Percentiles rank a stretch among this genome's conserved stretches.
phyloP scores from a whole-genome alignment of 2,888 invertebrate species.

The Andricus quercusramuli region DNA sequence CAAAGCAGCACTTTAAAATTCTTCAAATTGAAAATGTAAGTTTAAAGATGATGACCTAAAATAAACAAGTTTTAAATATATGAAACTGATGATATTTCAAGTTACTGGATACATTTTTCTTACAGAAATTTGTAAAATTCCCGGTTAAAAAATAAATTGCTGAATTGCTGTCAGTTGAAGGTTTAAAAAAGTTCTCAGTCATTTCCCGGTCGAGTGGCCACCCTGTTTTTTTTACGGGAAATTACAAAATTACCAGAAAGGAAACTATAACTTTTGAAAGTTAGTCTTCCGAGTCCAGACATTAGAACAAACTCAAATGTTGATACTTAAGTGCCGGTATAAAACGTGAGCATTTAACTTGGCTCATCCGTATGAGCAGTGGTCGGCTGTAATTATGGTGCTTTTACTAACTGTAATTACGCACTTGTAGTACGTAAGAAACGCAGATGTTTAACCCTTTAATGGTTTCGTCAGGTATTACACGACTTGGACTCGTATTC shows the following conservation, averaged over 20 bases:
- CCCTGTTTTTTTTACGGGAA: not conserved
- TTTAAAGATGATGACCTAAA: too few species aligned
- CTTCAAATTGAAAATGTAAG: too few species aligned
- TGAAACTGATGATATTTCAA: too few species aligned
- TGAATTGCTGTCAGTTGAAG: too few species aligned
- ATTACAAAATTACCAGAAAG: not conserved
- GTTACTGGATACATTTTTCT: too few species aligned
- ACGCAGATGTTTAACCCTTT: slow-evolving; percentile 35
- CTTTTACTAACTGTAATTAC: slow-evolving; percentile 38
- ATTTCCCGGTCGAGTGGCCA: too few species aligned
- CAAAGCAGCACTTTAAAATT: too few species aligned
- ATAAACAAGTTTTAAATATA: too few species aligned
- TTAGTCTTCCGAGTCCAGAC: not conserved
- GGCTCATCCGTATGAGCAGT: slow-evolving; percentile 36
- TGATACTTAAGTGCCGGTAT: slow-evolving; percentile 14
- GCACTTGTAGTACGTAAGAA: slow-evolving; percentile 36
- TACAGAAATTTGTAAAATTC: too few species aligned
- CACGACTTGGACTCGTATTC: slow-evolving; percentile 28
- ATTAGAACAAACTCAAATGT: slow-evolving; percentile 30
- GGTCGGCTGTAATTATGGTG: slow-evolving; percentile 36
- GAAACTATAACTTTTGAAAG: slow-evolving; percentile 13
- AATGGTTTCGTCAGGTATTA: slow-evolving; percentile 41
- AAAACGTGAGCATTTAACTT: slow-evolving; percentile 33
- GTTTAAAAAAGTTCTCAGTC: too few species aligned
- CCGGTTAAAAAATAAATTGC: too few species aligned